These are phyloP conservation scores for Tethya wilhelma DNA, from an alignment of 37 sponge, comb jelly and placozoan genomes.

Conservation along the genomic window DNA sequence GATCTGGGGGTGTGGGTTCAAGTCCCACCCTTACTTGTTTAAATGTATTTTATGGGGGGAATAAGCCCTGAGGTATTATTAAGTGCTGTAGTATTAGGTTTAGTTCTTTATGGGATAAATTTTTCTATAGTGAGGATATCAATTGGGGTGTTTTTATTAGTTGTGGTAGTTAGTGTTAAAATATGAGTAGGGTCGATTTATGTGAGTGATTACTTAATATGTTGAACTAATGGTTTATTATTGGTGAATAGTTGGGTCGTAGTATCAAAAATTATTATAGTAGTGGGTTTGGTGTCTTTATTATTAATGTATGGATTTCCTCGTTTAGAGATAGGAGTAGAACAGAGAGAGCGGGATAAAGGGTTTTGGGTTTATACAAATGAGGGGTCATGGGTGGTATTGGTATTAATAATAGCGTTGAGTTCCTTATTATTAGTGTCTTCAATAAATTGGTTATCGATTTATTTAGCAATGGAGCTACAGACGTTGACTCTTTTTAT, in stretches of 20 bases:
- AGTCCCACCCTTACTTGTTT: slow-evolving; percentile 57
- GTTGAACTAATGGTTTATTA: slow-evolving; percentile 35
- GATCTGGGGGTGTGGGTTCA: slow-evolving; percentile 69
- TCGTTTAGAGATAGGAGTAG: not conserved
- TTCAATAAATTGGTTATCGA: slow-evolving; percentile 66
- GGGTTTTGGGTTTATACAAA: not conserved
- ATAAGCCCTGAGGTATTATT: slow-evolving; percentile 60
- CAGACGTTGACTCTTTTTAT: slow-evolving; percentile 68
- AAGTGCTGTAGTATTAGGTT: slow-evolving; percentile 51
- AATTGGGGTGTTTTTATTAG: slow-evolving; percentile 25
- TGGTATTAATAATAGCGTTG: slow-evolving; percentile 61
- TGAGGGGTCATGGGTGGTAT: slow-evolving; percentile 6
- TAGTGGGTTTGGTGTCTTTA: slow-evolving; percentile 57
- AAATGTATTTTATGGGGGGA: slow-evolving; percentile 2
- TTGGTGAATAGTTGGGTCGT: slow-evolving; percentile 46
- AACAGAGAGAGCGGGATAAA: not conserved
- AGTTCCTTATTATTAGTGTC: slow-evolving; percentile 75
- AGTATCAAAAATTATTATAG: slow-evolving; percentile 47
- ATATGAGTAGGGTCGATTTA: not conserved
- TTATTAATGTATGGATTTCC: slow-evolving; percentile 37
- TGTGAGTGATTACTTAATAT: not conserved
- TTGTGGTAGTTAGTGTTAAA: not conserved
- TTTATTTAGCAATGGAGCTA: slow-evolving; percentile 75
- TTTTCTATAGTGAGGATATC: slow-evolving; percentile 39
- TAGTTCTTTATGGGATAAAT: slow-evolving; percentile 63